Conservation (phyloP, 2,888 invertebrate species). For the Plemyria rubiginata region DNA sequence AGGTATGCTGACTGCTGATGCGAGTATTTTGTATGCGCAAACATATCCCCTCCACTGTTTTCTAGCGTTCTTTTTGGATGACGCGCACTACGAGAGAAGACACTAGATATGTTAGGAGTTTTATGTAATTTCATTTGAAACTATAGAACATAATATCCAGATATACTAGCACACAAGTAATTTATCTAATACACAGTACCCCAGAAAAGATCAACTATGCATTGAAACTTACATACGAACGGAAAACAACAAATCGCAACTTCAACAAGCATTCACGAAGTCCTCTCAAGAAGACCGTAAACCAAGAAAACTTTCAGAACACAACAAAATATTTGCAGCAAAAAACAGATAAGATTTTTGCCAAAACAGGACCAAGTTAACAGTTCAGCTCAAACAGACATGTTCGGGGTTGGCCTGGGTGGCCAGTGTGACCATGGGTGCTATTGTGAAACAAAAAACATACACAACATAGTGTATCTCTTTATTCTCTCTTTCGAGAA, state of each 20-base stretch:
- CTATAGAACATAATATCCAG: no score
- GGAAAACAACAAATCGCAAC: slow-evolving; percentile 11
- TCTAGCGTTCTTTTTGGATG: no score
- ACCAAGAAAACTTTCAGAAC: slow-evolving; percentile 23
- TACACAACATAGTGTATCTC: no score
- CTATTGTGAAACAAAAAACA: slow-evolving; percentile 22
- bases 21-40: no score
- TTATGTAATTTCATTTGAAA: no score
- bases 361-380: slow-evolving; percentile 26
- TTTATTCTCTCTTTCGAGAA: no score
- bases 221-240: background rate
- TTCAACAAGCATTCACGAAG: slow-evolving; percentile 17
- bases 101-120: no score
- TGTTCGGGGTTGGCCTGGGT: slow-evolving; percentile 24
- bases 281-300: slow-evolving; percentile 18
- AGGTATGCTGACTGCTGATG: no score
- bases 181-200: background rate
- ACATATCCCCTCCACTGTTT: no score
- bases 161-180: background rate
- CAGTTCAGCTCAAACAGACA: slow-evolving; percentile 15
- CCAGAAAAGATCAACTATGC: background rate
- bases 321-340: slow-evolving; percentile 27
- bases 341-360: slow-evolving; percentile 22
- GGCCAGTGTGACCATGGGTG: slow-evolving; percentile 27
- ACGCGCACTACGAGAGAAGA: no score